These are phyloP conservation scores for Dryobotodes eremita DNA, from an alignment of 2,888 invertebrate genomes.

Conservation along the genomic window DNA sequence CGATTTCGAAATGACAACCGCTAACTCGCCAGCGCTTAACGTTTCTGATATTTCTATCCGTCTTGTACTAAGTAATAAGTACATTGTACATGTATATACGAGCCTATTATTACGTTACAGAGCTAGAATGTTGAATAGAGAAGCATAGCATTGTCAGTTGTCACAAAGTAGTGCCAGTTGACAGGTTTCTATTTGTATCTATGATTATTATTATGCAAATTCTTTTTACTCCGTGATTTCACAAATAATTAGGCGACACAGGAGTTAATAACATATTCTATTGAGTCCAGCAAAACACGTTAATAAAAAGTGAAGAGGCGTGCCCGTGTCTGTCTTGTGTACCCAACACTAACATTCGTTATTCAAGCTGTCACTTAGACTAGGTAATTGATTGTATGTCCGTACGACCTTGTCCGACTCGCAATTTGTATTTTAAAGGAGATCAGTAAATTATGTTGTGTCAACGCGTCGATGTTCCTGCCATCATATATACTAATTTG, in stretches of 20 bases:
- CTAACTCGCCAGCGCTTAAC: too few species aligned
- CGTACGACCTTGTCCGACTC: slow-evolving; percentile 11
- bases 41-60: not conserved
- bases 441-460: not conserved
- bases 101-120: not conserved
- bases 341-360: slow-evolving; percentile 17
- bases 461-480: too few species aligned
- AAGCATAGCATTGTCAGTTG: slow-evolving; percentile 1
- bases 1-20: too few species aligned
- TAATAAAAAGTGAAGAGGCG: not conserved
- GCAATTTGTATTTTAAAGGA: not conserved
- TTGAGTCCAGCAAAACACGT: not conserved
- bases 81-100: not conserved
- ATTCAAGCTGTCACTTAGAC: slow-evolving; percentile 18
- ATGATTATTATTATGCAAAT: not conserved
- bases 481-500: too few species aligned
- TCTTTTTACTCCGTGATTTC: not conserved
- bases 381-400: slow-evolving; percentile 20
- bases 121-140: not conserved
- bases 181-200: not conserved
- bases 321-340: not conserved
- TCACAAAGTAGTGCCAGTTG: not conserved
- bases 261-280: not conserved
- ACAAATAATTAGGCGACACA: not conserved
- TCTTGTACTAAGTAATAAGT: not conserved